Evolutionary conservation across 92 coral and sea anemone genomes (phyloP).

Genomic region (Micromussa lordhowensis): DNA sequence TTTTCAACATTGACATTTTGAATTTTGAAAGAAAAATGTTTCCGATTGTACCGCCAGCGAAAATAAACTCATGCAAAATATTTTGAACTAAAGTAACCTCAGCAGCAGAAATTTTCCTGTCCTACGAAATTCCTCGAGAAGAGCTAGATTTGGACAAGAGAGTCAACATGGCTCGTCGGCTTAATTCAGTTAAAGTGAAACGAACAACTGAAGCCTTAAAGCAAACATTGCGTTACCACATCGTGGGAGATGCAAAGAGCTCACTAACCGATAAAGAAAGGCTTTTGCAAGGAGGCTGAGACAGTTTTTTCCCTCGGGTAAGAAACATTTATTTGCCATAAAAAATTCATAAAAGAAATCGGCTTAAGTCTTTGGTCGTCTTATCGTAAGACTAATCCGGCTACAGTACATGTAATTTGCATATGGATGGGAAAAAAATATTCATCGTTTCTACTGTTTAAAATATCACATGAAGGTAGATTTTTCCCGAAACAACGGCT

Average conservation of each 20-base stretch:
- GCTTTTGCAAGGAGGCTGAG: slow-evolving; percentile 1
- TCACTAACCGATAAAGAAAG: neutral
- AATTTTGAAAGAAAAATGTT: no score
- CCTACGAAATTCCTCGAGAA: neutral
- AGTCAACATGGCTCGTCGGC: no score
- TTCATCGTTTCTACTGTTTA: no score
- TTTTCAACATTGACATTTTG: no score
- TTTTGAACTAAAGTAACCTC: neutral
- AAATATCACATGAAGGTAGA: no score
- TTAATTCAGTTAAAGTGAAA: slow-evolving; percentile 34
- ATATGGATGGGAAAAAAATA: no score
- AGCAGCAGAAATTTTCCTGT: neutral
- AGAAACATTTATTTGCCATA: slow-evolving; percentile 17
- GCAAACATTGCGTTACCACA: slow-evolving; percentile 20
- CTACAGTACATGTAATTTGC: neutral
- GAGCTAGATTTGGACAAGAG: slow-evolving; percentile 6
- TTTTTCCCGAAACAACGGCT: no score
- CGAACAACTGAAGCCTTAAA: slow-evolving; percentile 25
- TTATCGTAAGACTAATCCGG: neutral
- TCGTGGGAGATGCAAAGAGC: slow-evolving; percentile 37
- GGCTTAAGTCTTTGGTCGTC: neutral
- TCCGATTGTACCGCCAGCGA: neutral
- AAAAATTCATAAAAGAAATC: neutral
- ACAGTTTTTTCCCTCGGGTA: neutral
- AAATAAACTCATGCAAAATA: no score